A percentile compares a stretch with the other conserved stretches of the same genome.
These are phyloP conservation scores for Perodicticus potto DNA, from an alignment of 2,797 vertebrate species.

Conservation along the genomic window DNA sequence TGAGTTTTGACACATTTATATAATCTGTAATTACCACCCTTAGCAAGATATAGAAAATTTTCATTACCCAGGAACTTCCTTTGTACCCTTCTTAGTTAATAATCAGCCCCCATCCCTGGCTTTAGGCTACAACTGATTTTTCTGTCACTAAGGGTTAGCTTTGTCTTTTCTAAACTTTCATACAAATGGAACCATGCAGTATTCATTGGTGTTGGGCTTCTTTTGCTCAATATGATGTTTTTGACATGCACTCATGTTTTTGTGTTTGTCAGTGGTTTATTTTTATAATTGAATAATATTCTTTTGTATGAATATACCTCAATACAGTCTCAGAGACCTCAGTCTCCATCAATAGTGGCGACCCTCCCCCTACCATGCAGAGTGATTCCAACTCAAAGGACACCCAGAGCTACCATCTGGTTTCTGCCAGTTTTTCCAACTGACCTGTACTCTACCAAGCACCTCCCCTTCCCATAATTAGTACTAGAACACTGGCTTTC, in stretches of 20 bases:
- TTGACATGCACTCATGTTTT: not conserved
- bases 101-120: not conserved
- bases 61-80: conserved; percentile 6
- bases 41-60: not conserved
- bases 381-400: conserved; percentile 81
- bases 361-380: conserved; percentile 80
- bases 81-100: not conserved
- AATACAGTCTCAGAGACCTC: conserved; percentile 70
- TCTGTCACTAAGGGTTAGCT: not conserved
- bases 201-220: not conserved
- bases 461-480: conserved; percentile 52
- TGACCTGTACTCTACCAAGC: conserved; percentile 66
- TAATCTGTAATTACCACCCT: not conserved
- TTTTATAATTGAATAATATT: conserved; percentile 21
- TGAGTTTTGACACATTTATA: conserved; percentile 2
- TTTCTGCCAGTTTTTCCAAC: conserved; percentile 81
- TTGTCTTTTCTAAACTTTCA: not conserved
- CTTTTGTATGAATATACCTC: not conserved
- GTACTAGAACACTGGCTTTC: conserved; percentile 74
- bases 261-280: not conserved
- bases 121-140: not conserved
- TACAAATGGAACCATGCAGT: not conserved
- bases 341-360: conserved; percentile 81
- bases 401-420: conserved; percentile 79
- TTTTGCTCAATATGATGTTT: not conserved